Base-by-base conservation (phyloP, 2,888 invertebrate species). In the Mystacides longicornis region DNA sequence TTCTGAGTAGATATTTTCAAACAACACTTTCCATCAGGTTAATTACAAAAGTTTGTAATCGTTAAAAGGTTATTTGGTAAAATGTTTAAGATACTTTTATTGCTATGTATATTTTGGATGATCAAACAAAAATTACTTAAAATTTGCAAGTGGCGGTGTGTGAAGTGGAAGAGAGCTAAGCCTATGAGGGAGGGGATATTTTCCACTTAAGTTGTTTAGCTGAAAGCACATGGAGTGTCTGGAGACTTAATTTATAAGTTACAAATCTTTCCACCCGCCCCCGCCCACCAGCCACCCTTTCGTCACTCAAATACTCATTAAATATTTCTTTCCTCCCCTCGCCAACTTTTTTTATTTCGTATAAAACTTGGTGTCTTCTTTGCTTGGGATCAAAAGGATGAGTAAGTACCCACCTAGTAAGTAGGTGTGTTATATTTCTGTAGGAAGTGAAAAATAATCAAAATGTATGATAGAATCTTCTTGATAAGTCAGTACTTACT, bases 271-370 rank as follows among this genome's bases (percentile, higher is more conserved):
- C n/a, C n/a, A n/a, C n/a, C n/a, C n/a, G n/a, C n/a, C n/a, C n/a
- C 42, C 42, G 23, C 37, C 16, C 14, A 37, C 16, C 14, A n/a
- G 23, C 45, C 47, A 47, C 51, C 48, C 23, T 18, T 48, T 21
- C 48, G 23, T 51, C 51, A 27, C 48, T 54, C 51, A 37, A 37
- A 37, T 27, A 7, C 54, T 55, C 57, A 58, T 58, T 55, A 58
- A 58, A 51, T 54, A 48, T 55, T 43, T 37, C 43, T 42, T 47
- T 9, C 16, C 33, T 33, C 42, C 37, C 42, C 48, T 14, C 16
- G 37, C 14, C 37, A 37, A 37, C 37, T 16, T 48, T 37, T 42
- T 22, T 53, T 23, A 20, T 50, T 31, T 50, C 43, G 19, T 23
- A 42, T 16, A 23, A 5, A 37, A 22, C 49, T 43, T 49, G 48